These are phyloP conservation scores for Thalassophryne amazonica DNA, from an alignment of 2,797 vertebrate species.

Conservation along the genomic window DNA sequence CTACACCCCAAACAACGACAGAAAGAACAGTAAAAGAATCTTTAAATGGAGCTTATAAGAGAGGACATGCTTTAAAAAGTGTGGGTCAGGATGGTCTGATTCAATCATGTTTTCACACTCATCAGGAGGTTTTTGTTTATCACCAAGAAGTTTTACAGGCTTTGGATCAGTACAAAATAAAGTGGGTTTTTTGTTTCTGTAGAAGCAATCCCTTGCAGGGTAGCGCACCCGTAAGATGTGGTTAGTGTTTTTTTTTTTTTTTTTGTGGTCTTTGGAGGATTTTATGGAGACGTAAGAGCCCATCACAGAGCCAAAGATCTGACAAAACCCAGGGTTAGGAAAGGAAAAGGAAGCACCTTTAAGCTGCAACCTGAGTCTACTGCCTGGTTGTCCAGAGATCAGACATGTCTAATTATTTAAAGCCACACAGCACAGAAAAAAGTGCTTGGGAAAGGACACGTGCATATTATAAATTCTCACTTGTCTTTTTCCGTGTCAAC, in stretches of 20 bases:
- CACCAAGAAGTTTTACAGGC: constrained; percentile 30
- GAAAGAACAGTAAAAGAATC: constrained; percentile 2
- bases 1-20: constrained; percentile 59
- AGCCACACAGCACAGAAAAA: constrained; percentile 17
- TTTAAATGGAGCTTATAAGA: constrained; percentile 18
- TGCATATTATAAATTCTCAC: constrained; percentile 9
- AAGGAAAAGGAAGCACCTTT: constrained; percentile 40
- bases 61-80: constrained; percentile 41
- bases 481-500: constrained; percentile 21
- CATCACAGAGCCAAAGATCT: constrained; percentile 39
- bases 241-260: constrained; percentile 40
- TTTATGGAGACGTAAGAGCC: constrained; percentile 36
- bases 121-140: constrained; percentile 62
- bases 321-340: constrained; percentile 55
- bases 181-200: constrained; percentile 6
- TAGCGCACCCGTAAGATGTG: constrained; percentile 37
- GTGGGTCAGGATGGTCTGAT: constrained; percentile 33
- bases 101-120: constrained; percentile 25
- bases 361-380: constrained; percentile 38
- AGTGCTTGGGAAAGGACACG: constrained; percentile 16
- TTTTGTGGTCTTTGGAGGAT: constrained; percentile 37
- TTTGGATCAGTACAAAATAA: constrained; percentile 24
- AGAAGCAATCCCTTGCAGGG: constrained; percentile 24
- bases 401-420: constrained; percentile 23
- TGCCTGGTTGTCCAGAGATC: constrained; percentile 31